Evolutionary conservation across 2,888 invertebrate species (phyloP).

Genomic region (Eucriotettix oculatus): DNA sequence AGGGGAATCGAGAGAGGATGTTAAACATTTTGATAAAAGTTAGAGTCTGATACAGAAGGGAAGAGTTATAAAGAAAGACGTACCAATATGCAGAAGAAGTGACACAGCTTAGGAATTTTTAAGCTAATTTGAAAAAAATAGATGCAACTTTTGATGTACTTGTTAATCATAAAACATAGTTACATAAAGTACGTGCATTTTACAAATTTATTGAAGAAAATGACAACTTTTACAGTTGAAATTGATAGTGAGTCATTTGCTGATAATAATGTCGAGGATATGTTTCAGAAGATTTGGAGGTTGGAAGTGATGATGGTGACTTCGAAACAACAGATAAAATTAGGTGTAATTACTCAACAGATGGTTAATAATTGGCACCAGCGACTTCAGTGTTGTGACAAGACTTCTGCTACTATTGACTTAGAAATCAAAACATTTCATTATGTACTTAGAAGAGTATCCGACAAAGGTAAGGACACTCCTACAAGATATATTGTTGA

Average conservation of each 20-base stretch:
- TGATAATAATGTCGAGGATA: constrained; percentile 24
- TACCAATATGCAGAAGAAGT: no score
- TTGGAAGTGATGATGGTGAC: constrained; percentile 77
- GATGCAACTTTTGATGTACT: no score
- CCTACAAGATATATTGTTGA: constrained; percentile 48
- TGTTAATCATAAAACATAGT: constrained; percentile 43
- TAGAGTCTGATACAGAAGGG: no score
- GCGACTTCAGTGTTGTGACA: constrained; percentile 43
- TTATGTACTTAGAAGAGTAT: constrained; percentile 53
- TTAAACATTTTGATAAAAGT: no score
- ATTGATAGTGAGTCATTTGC: constrained; percentile 33
- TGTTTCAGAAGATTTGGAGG: constrained; percentile 38
- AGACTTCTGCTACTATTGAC: constrained; percentile 39
- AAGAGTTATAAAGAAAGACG: no score
- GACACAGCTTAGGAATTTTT: no score
- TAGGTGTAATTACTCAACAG: constrained; percentile 47
- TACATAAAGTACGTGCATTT: constrained; percentile 69
- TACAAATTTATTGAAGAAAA: constrained; percentile 72
- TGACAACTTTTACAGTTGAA: constrained; percentile 65
- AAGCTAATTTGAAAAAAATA: constrained; percentile 22
- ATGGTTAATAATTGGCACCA: constrained; percentile 58
- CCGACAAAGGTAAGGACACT: constrained; percentile 34
- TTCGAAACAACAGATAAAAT: constrained; percentile 36
- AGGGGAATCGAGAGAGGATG: no score
- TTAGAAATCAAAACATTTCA: constrained; percentile 58